Evolutionary conservation across 2,888 invertebrate species (phyloP).

Genomic region (Apotomis turbidana): DNA sequence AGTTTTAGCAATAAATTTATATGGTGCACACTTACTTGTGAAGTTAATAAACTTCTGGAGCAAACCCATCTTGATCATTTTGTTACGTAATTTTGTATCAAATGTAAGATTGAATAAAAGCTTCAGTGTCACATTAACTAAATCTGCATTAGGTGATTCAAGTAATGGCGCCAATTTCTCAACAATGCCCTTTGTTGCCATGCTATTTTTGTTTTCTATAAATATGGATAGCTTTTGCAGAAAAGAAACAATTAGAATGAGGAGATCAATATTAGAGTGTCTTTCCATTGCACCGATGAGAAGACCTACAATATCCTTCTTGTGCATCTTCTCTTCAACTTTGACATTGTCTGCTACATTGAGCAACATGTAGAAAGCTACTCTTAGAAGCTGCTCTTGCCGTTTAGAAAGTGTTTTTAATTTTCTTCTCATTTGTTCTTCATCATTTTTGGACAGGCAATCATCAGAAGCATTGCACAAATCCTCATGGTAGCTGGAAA

Average conservation of each 20-base stretch:
- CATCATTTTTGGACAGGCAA: conserved; percentile 84
- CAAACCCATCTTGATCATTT: conserved; percentile 95
- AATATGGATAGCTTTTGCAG: conserved; percentile 97
- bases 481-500: conserved; percentile 88
- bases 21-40: conserved; percentile 85
- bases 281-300: conserved; percentile 95
- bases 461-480: conserved; percentile 81
- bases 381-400: conserved; percentile 96
- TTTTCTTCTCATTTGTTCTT: conserved; percentile 90
- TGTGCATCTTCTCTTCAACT: conserved; percentile 98
- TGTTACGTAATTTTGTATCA: conserved; percentile 92
- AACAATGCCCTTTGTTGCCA: conserved; percentile 91
- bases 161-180: conserved; percentile 93
- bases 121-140: conserved; percentile 93
- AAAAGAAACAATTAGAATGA: conserved; percentile 96
- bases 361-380: conserved; percentile 95
- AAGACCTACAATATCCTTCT: conserved; percentile 94
- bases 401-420: conserved; percentile 93
- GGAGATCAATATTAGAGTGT: conserved; percentile 92
- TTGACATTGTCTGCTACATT: conserved; percentile 98
- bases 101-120: conserved; percentile 98
- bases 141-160: conserved; percentile 86
- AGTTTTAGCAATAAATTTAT: not conserved
- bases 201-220: conserved; percentile 96
- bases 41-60: conserved; percentile 95